Evolutionary conservation across 2,888 invertebrate species (phyloP), one percentile per base, ranked within the genome.

Genomic region (Scaeva pyrastri): DNA sequence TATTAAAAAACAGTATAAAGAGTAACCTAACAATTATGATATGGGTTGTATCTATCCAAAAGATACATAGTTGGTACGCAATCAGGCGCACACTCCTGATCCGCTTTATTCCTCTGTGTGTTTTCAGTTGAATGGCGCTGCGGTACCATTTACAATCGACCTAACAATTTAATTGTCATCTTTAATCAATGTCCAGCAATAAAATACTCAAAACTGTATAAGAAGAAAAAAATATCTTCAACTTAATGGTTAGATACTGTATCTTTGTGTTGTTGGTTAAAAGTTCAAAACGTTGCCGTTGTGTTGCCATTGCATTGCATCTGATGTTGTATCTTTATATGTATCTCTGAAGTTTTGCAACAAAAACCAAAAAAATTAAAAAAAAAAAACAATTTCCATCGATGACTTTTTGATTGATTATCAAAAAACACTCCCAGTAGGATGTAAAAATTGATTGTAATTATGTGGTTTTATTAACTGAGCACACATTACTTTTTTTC

Each of bases 161-260:
- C 76, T 64, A 81, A 81, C 85, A 85, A 85, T 85, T 85, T 85
- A 76, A 85, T 85, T 85, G 81, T 86, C 81, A 86, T 77, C 82
- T 86, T 56, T 86, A 77, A 86, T 86, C 85, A 86, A 81, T 86
- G 82, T 68, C 55, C 75, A 64, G 80, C 11, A 56, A 82, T 82
- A 66, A 72, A 72, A 66, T 64, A 76, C 14, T 26, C 64, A 58
- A 50, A 68, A 50, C 48, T 23, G 16, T 21, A 41, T 14, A 10
- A 14, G 36, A n/a, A n/a, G n/a, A 48, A 45, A 31, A 26, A 45
- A 1, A 21, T 31, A 31, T 31, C n/a, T n/a, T n/a, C n/a, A n/a
- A n/a, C n/a, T n/a, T n/a, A n/a, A n/a, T n/a, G n/a, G n/a, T n/a
- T n/a, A n/a, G n/a, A n/a, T n/a, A n/a, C n/a, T n/a, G n/a, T n/a